A percentile compares a stretch with the other conserved stretches of the same genome.
Conservation (phyloP, 2,797 vertebrate species). For the Synanceia verrucosa region DNA sequence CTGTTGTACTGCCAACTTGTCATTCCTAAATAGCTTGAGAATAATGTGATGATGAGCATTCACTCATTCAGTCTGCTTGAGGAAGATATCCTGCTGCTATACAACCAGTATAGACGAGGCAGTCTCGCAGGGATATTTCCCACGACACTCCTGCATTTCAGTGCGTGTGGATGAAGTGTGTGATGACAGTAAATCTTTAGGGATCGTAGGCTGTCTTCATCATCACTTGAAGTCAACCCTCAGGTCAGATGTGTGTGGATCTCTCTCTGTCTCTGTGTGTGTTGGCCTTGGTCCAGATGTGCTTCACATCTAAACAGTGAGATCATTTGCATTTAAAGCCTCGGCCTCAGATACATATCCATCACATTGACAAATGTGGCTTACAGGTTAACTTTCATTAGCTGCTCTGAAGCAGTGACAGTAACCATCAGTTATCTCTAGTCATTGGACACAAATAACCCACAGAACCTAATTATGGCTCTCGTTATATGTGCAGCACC, state of each 20-base stretch:
- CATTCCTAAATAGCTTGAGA: slow-evolving; percentile 29
- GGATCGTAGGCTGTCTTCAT: slow-evolving; percentile 55
- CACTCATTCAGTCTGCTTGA: slow-evolving; percentile 25
- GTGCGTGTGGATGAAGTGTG: background rate
- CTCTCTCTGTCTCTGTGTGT: background rate
- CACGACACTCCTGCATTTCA: slow-evolving; percentile 37
- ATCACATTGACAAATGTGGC: slow-evolving; percentile 29
- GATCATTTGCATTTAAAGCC: slow-evolving; percentile 63
- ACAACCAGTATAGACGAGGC: slow-evolving; percentile 19
- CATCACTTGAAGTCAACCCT: slow-evolving; percentile 48
- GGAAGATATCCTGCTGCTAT: slow-evolving; percentile 38
- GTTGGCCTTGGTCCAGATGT: slow-evolving; percentile 16
- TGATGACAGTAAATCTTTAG: slow-evolving; percentile 17
- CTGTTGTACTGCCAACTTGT: slow-evolving; percentile 4
- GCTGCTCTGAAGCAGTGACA: slow-evolving; percentile 12
- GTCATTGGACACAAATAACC: slow-evolving; percentile 40
- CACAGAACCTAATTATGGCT: slow-evolving; percentile 47
- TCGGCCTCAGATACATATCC: slow-evolving; percentile 14
- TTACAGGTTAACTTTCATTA: slow-evolving; percentile 21
- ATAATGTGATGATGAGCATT: slow-evolving; percentile 40
- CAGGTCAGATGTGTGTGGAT: slow-evolving; percentile 50
- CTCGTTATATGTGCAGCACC: slow-evolving; percentile 35
- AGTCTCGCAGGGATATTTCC: slow-evolving; percentile 18
- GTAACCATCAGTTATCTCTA: slow-evolving; percentile 38
- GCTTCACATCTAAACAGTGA: slow-evolving; percentile 32